These are phyloP conservation scores for Gymnothorax javanicus DNA, from an alignment of 2,797 vertebrate genomes.

Conservation along the genomic window DNA sequence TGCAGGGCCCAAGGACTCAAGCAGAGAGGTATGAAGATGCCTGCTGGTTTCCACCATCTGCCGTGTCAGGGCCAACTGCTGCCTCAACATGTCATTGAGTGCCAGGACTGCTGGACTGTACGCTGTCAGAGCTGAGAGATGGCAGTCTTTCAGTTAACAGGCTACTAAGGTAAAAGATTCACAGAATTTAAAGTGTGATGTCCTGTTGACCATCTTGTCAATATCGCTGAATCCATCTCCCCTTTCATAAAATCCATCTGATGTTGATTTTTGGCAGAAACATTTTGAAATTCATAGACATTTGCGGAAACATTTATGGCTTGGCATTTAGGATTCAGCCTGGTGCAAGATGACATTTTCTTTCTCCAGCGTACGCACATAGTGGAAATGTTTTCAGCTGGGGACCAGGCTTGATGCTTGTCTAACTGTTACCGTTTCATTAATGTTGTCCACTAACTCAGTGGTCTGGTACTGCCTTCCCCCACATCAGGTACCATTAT, in stretches of 20 bases:
- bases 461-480: background rate
- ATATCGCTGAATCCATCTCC: background rate
- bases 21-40: conserved; percentile 68
- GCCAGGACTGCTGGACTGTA: conserved; percentile 70
- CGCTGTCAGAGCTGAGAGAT: conserved; percentile 68
- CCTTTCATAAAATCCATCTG: background rate
- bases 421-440: background rate
- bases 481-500: background rate
- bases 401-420: background rate
- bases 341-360: background rate
- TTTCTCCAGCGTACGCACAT: background rate
- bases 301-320: background rate
- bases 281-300: background rate
- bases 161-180: background rate
- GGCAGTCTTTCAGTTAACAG: background rate
- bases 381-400: background rate
- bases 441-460: background rate
- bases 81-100: conserved; percentile 79
- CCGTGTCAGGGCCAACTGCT: conserved; percentile 78
- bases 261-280: too few species aligned
- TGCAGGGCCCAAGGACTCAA: conserved; percentile 74
- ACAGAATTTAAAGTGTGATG: background rate
- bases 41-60: conserved; percentile 71
- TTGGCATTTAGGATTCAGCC: background rate
- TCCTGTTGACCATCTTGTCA: background rate